Evolutionary conservation across 1,140 invertebrate species (phyloP).

Genomic region (Heliconius nattereri): DNA sequence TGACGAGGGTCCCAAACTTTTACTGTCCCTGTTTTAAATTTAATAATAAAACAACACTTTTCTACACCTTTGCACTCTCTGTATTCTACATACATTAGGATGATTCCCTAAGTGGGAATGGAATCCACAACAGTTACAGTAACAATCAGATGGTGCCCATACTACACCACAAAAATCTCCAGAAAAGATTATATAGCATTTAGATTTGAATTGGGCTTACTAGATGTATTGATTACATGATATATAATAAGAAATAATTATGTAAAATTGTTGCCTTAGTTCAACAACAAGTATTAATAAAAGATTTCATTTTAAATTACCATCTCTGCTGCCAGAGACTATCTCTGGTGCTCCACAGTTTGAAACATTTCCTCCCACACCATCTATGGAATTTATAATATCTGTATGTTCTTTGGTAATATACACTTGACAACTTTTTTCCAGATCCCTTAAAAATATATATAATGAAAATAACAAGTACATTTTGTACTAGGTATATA

Average conservation of each 20-base stretch:
- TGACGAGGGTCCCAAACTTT: conserved; percentile 98
- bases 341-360: conserved; percentile 96
- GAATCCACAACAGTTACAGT: too few relatives aligned
- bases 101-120: too few relatives aligned
- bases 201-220: too few relatives aligned
- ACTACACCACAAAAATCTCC: too few relatives aligned
- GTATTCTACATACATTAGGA: too few relatives aligned
- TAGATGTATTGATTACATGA: too few relatives aligned
- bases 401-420: conserved; percentile 91
- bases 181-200: too few relatives aligned
- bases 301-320: conserved; percentile 71
- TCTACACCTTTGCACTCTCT: too few relatives aligned
- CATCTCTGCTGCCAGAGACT: conserved; percentile 95
- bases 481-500: not conserved
- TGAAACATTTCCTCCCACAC: conserved; percentile 90
- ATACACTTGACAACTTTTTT: conserved; percentile 88
- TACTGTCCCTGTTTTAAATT: conserved; percentile 85
- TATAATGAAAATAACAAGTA: not conserved
- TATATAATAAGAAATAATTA: too few relatives aligned
- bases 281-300: not conserved
- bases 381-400: conserved; percentile 97
- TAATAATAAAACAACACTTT: conserved; percentile 7
- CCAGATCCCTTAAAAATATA: conserved; percentile 88
- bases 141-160: too few relatives aligned
- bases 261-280: too few relatives aligned